Conservation (phyloP, 2,888 invertebrate species). For the Eubasilissa splendida region DNA sequence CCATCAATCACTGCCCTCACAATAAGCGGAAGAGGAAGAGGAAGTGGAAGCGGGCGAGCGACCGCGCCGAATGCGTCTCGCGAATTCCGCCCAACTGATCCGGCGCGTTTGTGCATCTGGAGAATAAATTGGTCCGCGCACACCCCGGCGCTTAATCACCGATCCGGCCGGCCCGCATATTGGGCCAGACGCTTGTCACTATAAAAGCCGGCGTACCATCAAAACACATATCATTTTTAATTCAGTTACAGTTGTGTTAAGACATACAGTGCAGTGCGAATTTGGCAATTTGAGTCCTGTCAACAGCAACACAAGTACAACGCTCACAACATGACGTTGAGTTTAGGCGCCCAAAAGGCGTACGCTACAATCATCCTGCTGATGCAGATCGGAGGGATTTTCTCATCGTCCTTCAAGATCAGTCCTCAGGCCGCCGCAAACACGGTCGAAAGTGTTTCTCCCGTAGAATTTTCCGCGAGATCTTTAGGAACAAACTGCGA, state of each 20-base stretch:
- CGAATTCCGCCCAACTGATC: background rate
- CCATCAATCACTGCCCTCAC: background rate
- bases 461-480: slow-evolving; percentile 35
- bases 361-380: slow-evolving; percentile 37
- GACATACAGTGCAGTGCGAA: slow-evolving; percentile 20
- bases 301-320: background rate
- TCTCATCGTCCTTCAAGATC: slow-evolving; percentile 40
- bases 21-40: background rate
- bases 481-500: slow-evolving; percentile 59
- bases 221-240: slow-evolving; percentile 49
- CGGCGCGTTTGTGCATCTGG: background rate
- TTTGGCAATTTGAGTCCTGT: background rate
- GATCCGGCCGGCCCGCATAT: slow-evolving; percentile 14
- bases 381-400: slow-evolving; percentile 47
- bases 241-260: slow-evolving; percentile 31
- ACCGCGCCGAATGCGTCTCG: slow-evolving; percentile 1
- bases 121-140: background rate
- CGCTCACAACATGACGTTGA: slow-evolving; percentile 39
- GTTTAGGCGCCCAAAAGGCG: slow-evolving; percentile 36
- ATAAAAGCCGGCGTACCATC: slow-evolving; percentile 45
- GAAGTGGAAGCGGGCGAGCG: background rate
- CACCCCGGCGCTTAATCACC: slow-evolving; percentile 7
- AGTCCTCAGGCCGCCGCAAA: background rate
- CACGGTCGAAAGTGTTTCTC: background rate
- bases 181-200: slow-evolving; percentile 30